These are phyloP conservation scores for Tamandua tetradactyla DNA, from an alignment of 2,797 vertebrate genomes.

Conservation along the genomic window DNA sequence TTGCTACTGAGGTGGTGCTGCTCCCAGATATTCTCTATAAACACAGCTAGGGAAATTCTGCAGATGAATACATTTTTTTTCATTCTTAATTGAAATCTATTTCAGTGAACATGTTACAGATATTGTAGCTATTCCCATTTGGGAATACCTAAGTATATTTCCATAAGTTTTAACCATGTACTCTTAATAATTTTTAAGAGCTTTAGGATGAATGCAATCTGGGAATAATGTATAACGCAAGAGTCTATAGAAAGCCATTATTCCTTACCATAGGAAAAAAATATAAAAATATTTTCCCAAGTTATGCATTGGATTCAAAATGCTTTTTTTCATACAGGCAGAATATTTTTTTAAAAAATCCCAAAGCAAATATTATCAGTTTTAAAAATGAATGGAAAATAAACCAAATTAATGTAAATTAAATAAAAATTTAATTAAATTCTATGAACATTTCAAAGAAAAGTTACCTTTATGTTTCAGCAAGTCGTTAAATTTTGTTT, in stretches of 20 bases:
- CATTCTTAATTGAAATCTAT: background rate
- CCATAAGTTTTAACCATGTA: background rate
- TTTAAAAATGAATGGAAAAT: slow-evolving; percentile 12
- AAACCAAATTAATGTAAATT: background rate
- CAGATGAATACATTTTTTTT: background rate
- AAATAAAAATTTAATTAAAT: no score
- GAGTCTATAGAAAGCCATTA: background rate
- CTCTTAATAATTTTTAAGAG: background rate
- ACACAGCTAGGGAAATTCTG: background rate
- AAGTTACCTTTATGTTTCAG: background rate
- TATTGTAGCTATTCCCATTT: background rate
- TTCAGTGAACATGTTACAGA: background rate
- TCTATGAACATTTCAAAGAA: background rate
- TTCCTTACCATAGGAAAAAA: background rate
- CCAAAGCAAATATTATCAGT: background rate
- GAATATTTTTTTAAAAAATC: background rate
- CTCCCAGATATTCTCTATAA: background rate
- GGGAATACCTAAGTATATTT: background rate
- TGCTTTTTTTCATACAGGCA: background rate
- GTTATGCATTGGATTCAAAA: background rate
- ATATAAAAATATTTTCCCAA: background rate
- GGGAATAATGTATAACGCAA: background rate
- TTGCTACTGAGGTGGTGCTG: background rate
- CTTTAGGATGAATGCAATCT: background rate
- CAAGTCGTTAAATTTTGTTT: background rate